Conservation (phyloP, 2,113 vertebrate species). For the Melierax canorus region DNA sequence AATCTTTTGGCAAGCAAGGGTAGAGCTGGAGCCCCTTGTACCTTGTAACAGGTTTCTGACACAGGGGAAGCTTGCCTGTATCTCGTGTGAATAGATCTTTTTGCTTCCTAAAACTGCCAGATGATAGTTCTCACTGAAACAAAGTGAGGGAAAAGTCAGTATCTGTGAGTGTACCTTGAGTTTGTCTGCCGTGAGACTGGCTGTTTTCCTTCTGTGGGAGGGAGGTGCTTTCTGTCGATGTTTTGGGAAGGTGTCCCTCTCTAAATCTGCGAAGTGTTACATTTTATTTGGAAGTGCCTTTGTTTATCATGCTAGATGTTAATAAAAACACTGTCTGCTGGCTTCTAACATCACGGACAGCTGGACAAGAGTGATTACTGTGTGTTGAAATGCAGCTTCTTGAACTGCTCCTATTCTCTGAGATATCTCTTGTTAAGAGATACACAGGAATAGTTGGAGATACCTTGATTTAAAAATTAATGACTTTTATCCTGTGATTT, state of each 20-base stretch:
- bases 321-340: neutral
- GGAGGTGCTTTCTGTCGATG: neutral
- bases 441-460: neutral
- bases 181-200: neutral
- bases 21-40: neutral
- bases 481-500: neutral
- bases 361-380: neutral
- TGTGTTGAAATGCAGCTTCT: neutral
- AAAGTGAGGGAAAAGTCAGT: neutral
- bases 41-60: neutral
- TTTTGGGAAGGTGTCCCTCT: constrained; percentile 15
- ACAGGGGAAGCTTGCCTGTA: neutral
- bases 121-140: neutral
- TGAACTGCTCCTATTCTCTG: neutral
- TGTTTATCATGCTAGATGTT: constrained; percentile 8
- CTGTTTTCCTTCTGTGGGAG: neutral
- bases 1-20: neutral
- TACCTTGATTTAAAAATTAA: neutral
- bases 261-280: neutral
- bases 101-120: neutral
- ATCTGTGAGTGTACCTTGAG: neutral
- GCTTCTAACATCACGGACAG: neutral
- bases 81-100: neutral
- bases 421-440: neutral
- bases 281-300: constrained; percentile 2